Evolutionary conservation across 2,888 invertebrate species (phyloP), one percentile per base, ranked within the genome.

Genomic region (Platycheirus rosarum): DNA sequence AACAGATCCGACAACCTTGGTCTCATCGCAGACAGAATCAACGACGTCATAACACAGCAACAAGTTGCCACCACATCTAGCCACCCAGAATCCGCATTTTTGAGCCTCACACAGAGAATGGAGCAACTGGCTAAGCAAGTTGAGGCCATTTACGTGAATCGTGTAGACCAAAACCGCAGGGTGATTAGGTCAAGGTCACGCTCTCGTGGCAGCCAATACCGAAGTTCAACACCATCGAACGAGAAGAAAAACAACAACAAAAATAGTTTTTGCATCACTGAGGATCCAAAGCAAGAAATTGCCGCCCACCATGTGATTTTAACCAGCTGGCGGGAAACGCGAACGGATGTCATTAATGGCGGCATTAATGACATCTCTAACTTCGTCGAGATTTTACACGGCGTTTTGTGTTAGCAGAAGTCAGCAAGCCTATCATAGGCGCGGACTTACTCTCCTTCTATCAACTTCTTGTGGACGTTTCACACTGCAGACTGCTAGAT

Each of bases 361-460:
- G 70, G 70, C n/a, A n/a, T 49, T 1, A 49, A 42, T 60, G 70
- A 60, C 49, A 49, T n/a, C n/a, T n/a, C n/a, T n/a, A n/a, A n/a
- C n/a, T n/a, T n/a, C n/a, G 11, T 32, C 49, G 40, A 49, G 29
- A 26, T 13, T 60, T 20, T 29, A 70, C 20, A 29, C 40, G 60
- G 4, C 49, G 49, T 13, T 70, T 49, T 9, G 14, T 62, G 40
- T 32, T 9, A 20, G 40, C 13, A 60, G 42, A 37, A 26, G 14
- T 0, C 14, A 35, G 11, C 37, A 49, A 40, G 23, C 40, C 53
- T 44, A 40, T 44, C 5, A 53, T 53, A 6, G 66, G 66, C 14
- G 29, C 51, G 3, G 70, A 68, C 3, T 18, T 69, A 14, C 57
- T 48, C 40, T 40, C 26, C 42, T 49, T 48, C 53, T 26, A 32